A percentile compares a stretch with the other conserved stretches of the same genome.
Evolutionary conservation across 2,113 vertebrate species (phyloP).

Genomic region (Myotis yumanensis): DNA sequence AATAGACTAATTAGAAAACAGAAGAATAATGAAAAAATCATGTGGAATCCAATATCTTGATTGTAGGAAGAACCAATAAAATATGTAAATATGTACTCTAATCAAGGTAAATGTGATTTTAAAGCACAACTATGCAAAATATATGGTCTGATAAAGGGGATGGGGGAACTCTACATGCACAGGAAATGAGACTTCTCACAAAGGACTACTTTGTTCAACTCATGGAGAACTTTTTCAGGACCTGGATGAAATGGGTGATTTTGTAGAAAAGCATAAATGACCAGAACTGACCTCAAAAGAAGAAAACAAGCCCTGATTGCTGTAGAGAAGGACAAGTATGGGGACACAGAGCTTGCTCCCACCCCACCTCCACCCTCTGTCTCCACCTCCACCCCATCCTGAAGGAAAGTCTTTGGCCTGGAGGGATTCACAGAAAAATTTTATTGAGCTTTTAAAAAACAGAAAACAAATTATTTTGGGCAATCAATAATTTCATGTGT

Average conservation of each 20-base stretch:
- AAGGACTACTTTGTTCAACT: not conserved
- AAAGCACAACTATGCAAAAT: not conserved
- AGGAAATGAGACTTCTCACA: not conserved
- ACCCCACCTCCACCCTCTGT: not conserved
- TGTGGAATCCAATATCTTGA: not conserved
- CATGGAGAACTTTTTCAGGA: not conserved
- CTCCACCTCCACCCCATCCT: too few species aligned
- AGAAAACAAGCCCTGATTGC: not conserved
- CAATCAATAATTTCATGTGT: not conserved
- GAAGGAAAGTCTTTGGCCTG: not conserved
- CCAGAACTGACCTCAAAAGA: not conserved
- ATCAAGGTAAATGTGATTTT: not conserved
- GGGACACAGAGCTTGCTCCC: not conserved
- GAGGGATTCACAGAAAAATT: not conserved
- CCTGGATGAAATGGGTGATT: not conserved
- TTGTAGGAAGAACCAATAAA: not conserved
- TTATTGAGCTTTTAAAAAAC: not conserved
- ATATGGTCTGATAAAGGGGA: not conserved
- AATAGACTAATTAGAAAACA: slow-evolving; percentile 18
- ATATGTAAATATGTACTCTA: not conserved
- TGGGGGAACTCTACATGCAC: not conserved
- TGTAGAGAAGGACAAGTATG: not conserved
- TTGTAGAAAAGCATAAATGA: slow-evolving; percentile 21
- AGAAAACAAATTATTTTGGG: not conserved
- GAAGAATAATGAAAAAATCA: not conserved